phyloP scores from a whole-genome alignment of 2,888 invertebrate species.

The Chloroclystis v-ata region DNA sequence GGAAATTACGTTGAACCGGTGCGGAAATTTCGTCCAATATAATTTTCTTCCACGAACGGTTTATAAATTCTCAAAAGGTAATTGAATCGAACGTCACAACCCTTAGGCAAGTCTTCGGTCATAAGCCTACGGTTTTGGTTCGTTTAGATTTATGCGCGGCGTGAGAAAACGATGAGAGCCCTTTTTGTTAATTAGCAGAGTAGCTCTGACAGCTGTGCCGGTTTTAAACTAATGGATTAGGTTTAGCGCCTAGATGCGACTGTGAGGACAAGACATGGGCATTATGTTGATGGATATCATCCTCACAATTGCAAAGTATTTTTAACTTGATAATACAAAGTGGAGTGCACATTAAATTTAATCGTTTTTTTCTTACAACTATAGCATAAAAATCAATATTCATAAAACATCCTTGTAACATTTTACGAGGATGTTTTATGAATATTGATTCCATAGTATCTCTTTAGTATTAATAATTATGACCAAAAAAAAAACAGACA shows the following conservation, averaged over 20 bases:
- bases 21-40: constrained; percentile 62
- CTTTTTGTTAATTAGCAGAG: constrained; percentile 54
- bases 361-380: too few species aligned
- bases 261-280: constrained; percentile 43
- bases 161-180: constrained; percentile 32
- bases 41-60: constrained; percentile 58
- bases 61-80: constrained; percentile 63
- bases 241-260: constrained; percentile 37
- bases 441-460: too few species aligned
- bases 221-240: constrained; percentile 55
- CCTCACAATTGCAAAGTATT: not conserved
- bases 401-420: too few species aligned
- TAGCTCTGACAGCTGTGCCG: constrained; percentile 38
- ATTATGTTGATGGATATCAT: constrained; percentile 51
- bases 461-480: too few species aligned
- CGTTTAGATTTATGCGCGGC: constrained; percentile 44
- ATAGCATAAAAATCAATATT: too few species aligned
- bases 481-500: too few species aligned
- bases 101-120: constrained; percentile 36
- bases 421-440: too few species aligned
- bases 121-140: constrained; percentile 55
- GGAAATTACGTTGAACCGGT: constrained; percentile 53
- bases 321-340: not conserved
- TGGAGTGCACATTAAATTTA: too few species aligned
- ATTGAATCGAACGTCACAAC: constrained; percentile 64